Base-by-base conservation (phyloP, 2,797 vertebrate genomes). In the Acridotheres tristis region DNA sequence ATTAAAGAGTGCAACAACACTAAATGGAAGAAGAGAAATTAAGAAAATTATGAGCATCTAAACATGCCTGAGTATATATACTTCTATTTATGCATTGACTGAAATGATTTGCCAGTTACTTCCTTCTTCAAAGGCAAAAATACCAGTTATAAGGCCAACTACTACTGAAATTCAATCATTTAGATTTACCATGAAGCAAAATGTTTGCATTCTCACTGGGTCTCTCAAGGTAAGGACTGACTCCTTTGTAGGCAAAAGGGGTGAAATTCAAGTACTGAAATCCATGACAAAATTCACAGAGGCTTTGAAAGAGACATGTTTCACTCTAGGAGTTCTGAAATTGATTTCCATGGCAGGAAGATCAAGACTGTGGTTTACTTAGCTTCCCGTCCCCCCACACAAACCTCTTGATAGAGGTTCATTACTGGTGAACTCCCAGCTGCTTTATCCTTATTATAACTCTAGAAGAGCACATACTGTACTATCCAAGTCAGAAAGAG, bases 1-100 rank as follows among this genome's bases (percentile, higher is more conserved):
- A 76, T 84, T 90, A 67, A 96, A 82, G 38, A 88, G 17, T 50
- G n/a, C 11, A 68, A 34, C 29, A 90, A 54, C 17, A 88, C 63
- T 93, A 91, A 81, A 93, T 59, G 29, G n/a, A 59, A 94, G 40
- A 94, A 94, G 11, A 93, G 8, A 80, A 94, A 92, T 50, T 90
- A 87, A 82, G 71, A 90, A 91, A 82, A 84, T 30, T 69, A 65
- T 50, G 71, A 94, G 50, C 57, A 88, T 73, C 27, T 36, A 89
- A 85, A 68, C 43, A 90, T 57, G 22, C 16, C 30, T 38, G 71
- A 68, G 18, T 80, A 36, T 72, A 69, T 71, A 59, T 79, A 71
- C 72, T 86, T 90, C 62, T 93, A 67, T 82, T 91, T 90, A 58
- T 82, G 76, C 13, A 57, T 20, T 57, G 45, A 63, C 32, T 82